Percentiles rank a stretch among this genome's conserved stretches.
These are phyloP conservation scores for Halictus rubicundus DNA, from an alignment of 1,140 invertebrate species.

Conservation along the genomic window DNA sequence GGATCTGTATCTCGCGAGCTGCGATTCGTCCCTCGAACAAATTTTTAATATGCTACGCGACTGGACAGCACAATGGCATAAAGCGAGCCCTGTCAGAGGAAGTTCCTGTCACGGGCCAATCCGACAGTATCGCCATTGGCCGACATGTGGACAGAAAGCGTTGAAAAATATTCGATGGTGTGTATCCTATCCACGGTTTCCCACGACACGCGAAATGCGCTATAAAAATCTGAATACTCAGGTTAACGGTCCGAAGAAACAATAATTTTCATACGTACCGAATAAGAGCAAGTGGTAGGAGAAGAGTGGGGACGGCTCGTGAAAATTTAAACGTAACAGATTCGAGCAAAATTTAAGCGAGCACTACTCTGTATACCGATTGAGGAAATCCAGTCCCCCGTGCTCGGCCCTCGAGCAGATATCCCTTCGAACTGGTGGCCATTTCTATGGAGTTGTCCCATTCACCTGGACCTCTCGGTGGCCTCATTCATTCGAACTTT, in stretches of 20 bases:
- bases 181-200: too few species aligned
- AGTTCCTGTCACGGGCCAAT: too few species aligned
- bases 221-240: too few species aligned
- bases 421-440: background rate
- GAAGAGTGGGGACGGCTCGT: too few species aligned
- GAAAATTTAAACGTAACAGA: too few species aligned
- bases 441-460: conserved; percentile 26
- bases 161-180: background rate
- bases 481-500: background rate
- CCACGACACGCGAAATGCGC: too few species aligned
- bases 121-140: background rate
- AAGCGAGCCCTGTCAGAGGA: background rate
- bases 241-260: too few species aligned
- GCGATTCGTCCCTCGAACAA: background rate
- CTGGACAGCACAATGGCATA: background rate
- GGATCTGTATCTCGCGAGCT: background rate
- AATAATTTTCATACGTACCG: too few species aligned
- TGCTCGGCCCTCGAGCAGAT: background rate
- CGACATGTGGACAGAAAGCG: background rate
- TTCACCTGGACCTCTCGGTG: conserved; percentile 11
- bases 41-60: background rate
- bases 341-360: too few species aligned
- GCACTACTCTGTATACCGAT: background rate
- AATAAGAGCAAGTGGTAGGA: too few species aligned
- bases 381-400: background rate